Evolutionary conservation across 1,140 invertebrate species (phyloP).

Genomic region (Maconellicoccus hirsutus): DNA sequence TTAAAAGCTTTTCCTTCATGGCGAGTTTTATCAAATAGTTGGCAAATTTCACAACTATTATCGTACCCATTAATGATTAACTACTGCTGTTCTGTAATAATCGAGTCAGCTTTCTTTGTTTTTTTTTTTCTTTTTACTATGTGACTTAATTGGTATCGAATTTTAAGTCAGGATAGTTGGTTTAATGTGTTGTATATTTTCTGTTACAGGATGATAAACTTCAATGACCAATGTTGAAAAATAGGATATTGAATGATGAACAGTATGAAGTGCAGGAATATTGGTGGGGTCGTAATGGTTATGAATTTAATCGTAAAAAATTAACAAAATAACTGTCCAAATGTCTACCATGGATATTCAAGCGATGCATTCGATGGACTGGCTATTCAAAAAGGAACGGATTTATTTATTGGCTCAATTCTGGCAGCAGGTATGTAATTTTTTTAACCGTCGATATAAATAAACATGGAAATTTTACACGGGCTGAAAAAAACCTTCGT

Average conservation of each 20-base stretch:
- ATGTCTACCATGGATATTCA: conserved; percentile 46
- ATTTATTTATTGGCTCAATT: conserved; percentile 83
- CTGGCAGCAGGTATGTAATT: conserved; percentile 74
- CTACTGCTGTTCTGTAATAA: background rate
- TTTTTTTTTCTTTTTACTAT: background rate
- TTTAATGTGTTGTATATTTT: background rate
- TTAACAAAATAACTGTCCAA: background rate
- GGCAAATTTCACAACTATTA: background rate
- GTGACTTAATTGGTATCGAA: background rate
- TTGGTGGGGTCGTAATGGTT: background rate
- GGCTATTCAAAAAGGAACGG: conserved; percentile 86
- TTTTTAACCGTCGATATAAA: background rate
- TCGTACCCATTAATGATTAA: background rate
- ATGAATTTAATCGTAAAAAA: background rate
- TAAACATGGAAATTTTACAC: background rate
- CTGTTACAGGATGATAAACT: background rate
- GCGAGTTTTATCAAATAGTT: background rate
- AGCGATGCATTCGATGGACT: conserved; percentile 84
- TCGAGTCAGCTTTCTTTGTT: no score
- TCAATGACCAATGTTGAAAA: background rate
- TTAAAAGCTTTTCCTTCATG: background rate
- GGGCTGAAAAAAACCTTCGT: no score
- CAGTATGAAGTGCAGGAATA: background rate
- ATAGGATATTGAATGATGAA: background rate
- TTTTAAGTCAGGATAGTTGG: background rate